Conservation (phyloP, 2,797 vertebrate genomes). For the Florisuga fusca region DNA sequence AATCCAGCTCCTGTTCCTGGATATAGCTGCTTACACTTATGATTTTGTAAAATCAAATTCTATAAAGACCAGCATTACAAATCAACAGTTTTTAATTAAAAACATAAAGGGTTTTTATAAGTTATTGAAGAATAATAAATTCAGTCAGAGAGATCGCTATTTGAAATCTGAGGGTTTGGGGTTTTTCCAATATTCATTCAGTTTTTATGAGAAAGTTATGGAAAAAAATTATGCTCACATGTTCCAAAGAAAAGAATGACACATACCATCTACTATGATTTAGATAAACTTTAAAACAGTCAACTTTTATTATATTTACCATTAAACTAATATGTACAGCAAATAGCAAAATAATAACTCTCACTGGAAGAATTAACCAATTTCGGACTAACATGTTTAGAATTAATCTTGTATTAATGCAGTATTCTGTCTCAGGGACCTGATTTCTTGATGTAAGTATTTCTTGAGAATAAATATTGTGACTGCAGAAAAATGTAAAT, state of each 20-base stretch:
- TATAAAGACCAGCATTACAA: not conserved
- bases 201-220: not conserved
- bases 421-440: not conserved
- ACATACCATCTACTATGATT: not conserved
- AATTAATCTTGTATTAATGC: not conserved
- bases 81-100: not conserved
- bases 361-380: not conserved
- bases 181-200: not conserved
- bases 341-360: not conserved
- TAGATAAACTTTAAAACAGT: not conserved
- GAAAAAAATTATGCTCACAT: not conserved
- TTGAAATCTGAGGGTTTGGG: not conserved
- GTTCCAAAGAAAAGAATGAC: not conserved
- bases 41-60: not conserved
- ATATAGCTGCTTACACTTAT: accelerated
- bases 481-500: not conserved
- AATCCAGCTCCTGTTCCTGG: not conserved
- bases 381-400: not conserved
- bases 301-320: not conserved
- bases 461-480: not conserved
- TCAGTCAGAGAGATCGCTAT: not conserved
- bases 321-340: not conserved
- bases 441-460: not conserved
- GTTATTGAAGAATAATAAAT: not conserved
- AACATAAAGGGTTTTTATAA: not conserved